Base-by-base conservation (phyloP, 2,888 invertebrate species). In the Aphidoletes aphidimyza region DNA sequence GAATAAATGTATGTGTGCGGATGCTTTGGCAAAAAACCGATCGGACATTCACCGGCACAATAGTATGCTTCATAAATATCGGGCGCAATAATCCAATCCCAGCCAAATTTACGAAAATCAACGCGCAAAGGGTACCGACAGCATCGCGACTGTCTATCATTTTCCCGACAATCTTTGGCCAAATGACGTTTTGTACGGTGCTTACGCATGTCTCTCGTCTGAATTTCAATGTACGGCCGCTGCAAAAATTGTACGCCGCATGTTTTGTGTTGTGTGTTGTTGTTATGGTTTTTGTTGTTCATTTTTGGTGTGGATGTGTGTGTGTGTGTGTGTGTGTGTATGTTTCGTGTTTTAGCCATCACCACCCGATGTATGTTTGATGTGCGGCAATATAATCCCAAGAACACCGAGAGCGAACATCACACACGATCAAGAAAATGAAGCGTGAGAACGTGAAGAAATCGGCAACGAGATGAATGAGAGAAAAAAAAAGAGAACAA, bases 21-120 rank as follows among this genome's bases (percentile, higher is more conserved):
- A 88, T 95, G 95, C 88, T 94, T 94, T 88, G 96, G 96, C 86
- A 97, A 91, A 89, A 96, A 96, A 84, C 96, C 94, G 90, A 94
- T 95, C 0, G 95, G 95, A 89, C 99, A 99, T 88, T 98, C 97
- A 9, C 99, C 98, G 85, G 96, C 94, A 91, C 99, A 99, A 91
- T 98, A 98, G 91, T 97, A 97, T 9, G 98, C 98, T 88, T 96
- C 95, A 91, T 98, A 99, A 86, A 94, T 92, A 88, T 96, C 97
- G 0, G 99, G 99, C 0, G 98, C 98, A 85, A 99, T 97, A 88
- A 99, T 96, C 94, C 98, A 99, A 89, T 98, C 97, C 97, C 98
- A 98, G 37, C 98, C 98, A 89, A 98, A 97, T 84, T 88, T 88
- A 30, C 88, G 88, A 89, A 99, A 99, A 91, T 98, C 97, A 22